Base-by-base conservation (phyloP, 2,888 invertebrate genomes). In the Caradrina kadenii region DNA sequence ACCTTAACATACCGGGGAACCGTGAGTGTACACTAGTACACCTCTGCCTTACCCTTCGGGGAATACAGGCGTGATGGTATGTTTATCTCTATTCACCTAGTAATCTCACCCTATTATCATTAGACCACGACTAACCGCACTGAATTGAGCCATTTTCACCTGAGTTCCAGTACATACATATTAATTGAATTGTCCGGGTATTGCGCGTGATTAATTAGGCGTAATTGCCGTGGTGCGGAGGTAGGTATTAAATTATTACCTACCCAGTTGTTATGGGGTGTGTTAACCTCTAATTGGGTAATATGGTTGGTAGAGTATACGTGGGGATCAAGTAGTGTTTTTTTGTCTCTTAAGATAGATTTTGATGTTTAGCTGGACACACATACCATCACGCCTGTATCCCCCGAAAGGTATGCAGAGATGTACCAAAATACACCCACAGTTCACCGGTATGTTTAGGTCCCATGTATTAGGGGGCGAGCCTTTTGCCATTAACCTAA, bases 121-220 rank as follows among this genome's bases (percentile, higher is more conserved):
- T 48, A 74, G 10, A 1, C n/a, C 13, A 31, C n/a, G 11, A 17
- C 22, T 61, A 31, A 68, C 39, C 26, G 15, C n/a, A 60, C 45
- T 49, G 48, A 67, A 69, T 61, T 63, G 53, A 21, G 7, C 17
- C 22, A 61, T 63, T 61, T 22, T 26, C 69, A 63, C 76, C 60
- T 45, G 22, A 42, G 45, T 21, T 31, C 11, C 56, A 31, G 39
- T 59, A 39, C 59, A 52, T 59, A 39, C 54, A 52, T 63, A 76
- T 63, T 69, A 56, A 74, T 69, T 76, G 60, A 63, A 74, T 76
- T 52, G 48, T 63, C 52, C 31, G 17, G 42, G 52, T 48, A 35
- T 45, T 39, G 63, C 39, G 45, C n/a, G 52, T 61, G 69, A 74
- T 69, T 63, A 76, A 76, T 74, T 63, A 56, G 21, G 17, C 22